Conservation (phyloP, 2,797 vertebrate genomes). For the Sebastes oblongus region DNA sequence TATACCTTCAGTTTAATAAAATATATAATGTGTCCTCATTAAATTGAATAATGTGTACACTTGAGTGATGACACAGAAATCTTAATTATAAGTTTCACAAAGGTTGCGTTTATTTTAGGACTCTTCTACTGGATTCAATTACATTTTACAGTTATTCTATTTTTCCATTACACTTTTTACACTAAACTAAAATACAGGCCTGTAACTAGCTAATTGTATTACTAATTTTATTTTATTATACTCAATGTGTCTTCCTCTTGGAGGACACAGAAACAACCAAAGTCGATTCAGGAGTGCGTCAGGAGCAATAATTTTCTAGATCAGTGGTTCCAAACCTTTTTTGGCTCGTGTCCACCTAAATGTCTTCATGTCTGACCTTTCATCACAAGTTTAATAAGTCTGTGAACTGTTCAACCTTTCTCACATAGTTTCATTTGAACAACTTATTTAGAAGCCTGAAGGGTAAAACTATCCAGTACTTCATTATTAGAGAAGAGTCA, state of each 20-base stretch:
- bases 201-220: background rate
- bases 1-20: background rate
- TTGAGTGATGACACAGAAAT: background rate
- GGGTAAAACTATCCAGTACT: background rate
- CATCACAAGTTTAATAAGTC: background rate
- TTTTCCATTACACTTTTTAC: background rate
- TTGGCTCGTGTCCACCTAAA: background rate
- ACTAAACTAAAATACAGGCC: too few species aligned
- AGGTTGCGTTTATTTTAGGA: background rate
- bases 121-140: accelerated
- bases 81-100: background rate
- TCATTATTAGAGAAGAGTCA: background rate
- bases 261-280: background rate
- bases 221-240: background rate
- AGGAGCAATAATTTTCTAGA: background rate
- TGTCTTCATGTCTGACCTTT: background rate
- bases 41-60: accelerated
- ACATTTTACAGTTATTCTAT: background rate
- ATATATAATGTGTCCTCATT: background rate
- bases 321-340: background rate
- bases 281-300: background rate
- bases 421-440: background rate
- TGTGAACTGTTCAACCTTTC: background rate
- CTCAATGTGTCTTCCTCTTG: background rate
- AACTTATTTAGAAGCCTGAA: background rate